These are phyloP conservation scores for Imbricaverruca yamaguchii DNA, from an alignment of 2,888 invertebrate species.

Conservation along the genomic window DNA sequence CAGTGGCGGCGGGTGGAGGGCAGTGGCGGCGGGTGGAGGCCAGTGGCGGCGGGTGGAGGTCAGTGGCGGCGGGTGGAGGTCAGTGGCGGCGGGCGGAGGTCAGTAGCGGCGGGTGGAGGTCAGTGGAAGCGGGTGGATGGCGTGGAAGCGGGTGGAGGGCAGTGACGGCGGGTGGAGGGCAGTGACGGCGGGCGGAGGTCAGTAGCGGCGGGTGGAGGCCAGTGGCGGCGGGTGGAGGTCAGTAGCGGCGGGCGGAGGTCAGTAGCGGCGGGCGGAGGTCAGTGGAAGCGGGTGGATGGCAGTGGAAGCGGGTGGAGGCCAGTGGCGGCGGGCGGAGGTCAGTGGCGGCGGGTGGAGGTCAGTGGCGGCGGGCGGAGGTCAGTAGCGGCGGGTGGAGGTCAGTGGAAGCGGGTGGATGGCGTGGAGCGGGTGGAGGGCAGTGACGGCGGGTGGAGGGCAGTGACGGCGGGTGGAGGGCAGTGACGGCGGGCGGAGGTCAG, in stretches of 20 bases:
- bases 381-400: background rate
- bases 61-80: background rate
- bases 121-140: no score
- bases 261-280: background rate
- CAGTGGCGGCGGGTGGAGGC: background rate
- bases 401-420: no score
- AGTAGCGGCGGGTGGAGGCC: background rate
- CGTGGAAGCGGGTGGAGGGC: background rate
- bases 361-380: no score
- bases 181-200: background rate
- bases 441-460: background rate
- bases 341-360: background rate
- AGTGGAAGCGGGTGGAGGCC: background rate
- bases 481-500: background rate
- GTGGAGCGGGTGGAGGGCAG: background rate
- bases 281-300: background rate
- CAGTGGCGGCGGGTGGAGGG: background rate
- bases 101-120: background rate
- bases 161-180: background rate
- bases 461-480: background rate
- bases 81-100: no score
- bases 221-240: background rate
- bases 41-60: background rate
- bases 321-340: background rate
- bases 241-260: background rate